These are phyloP conservation scores for Thalassarche chlororhynchos DNA, from an alignment of 2,113 vertebrate genomes.

Conservation along the genomic window DNA sequence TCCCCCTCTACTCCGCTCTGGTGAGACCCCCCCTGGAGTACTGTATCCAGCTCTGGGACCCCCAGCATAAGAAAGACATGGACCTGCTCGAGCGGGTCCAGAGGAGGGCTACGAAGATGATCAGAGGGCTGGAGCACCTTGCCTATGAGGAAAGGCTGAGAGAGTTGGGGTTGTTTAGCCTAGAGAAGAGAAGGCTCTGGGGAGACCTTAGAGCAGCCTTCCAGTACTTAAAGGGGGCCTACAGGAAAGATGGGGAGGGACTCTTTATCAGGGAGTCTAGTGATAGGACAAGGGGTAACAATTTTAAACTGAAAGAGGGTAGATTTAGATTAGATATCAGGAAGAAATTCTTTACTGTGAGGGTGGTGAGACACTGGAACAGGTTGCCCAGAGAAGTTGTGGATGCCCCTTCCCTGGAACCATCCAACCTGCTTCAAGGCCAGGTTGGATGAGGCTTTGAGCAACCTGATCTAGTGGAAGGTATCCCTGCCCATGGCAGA, in stretches of 20 bases:
- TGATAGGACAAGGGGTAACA: background rate
- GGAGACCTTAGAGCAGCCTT: background rate
- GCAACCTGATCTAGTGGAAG: background rate
- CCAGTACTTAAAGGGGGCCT: background rate
- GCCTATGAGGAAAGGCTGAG: background rate
- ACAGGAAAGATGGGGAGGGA: background rate
- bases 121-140: background rate
- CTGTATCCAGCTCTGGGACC: background rate
- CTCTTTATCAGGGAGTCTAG: background rate
- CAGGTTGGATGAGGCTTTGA: background rate
- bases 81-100: background rate
- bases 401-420: background rate
- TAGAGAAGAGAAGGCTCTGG: background rate
- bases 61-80: background rate
- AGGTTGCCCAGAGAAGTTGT: background rate
- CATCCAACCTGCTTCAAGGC: background rate
- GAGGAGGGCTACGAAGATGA: background rate
- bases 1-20: accelerated
- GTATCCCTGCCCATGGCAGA: background rate
- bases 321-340: background rate
- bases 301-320: background rate
- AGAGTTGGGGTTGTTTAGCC: background rate
- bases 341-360: background rate
- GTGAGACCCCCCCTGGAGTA: background rate
- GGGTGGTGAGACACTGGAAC: background rate